These are phyloP conservation scores for Crotalus tigris DNA, from an alignment of 2,113 vertebrate species.

Conservation along the genomic window DNA sequence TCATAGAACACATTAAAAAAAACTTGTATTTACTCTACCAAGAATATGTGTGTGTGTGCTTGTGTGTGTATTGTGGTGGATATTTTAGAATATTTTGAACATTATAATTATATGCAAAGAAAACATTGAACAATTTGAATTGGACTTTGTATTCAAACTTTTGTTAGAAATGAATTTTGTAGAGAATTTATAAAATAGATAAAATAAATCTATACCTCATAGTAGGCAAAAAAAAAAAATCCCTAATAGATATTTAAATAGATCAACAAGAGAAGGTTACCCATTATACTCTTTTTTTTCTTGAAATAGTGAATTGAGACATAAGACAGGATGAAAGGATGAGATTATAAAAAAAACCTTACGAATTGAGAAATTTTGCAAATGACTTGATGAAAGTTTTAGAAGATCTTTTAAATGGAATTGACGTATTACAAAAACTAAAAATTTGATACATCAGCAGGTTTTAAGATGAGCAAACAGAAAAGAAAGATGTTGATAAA, in stretches of 20 bases:
- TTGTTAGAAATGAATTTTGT: not conserved
- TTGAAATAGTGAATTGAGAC: too few relatives aligned
- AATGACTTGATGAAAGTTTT: too few relatives aligned
- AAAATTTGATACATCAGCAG: too few relatives aligned
- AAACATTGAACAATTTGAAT: not conserved
- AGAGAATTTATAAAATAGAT: not conserved
- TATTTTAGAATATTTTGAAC: not conserved
- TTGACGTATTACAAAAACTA: too few relatives aligned
- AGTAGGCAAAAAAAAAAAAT: not conserved
- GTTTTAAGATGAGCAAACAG: too few relatives aligned
- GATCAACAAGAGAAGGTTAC: not conserved
- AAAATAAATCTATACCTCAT: not conserved
- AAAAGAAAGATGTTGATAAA: too few relatives aligned
- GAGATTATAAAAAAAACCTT: too few relatives aligned
- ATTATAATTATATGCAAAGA: not conserved
- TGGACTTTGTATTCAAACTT: not conserved
- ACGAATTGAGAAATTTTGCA: too few relatives aligned
- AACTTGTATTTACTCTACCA: not conserved
- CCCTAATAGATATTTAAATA: not conserved
- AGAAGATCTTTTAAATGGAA: too few relatives aligned
- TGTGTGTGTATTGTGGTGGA: not conserved
- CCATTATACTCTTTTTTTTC: too few relatives aligned
- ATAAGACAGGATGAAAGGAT: too few relatives aligned
- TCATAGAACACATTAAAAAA: not conserved
- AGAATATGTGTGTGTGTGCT: not conserved